Evolutionary conservation across 92 coral and sea anemone genomes (phyloP).

Genomic region (Palythoa caribaeorum): DNA sequence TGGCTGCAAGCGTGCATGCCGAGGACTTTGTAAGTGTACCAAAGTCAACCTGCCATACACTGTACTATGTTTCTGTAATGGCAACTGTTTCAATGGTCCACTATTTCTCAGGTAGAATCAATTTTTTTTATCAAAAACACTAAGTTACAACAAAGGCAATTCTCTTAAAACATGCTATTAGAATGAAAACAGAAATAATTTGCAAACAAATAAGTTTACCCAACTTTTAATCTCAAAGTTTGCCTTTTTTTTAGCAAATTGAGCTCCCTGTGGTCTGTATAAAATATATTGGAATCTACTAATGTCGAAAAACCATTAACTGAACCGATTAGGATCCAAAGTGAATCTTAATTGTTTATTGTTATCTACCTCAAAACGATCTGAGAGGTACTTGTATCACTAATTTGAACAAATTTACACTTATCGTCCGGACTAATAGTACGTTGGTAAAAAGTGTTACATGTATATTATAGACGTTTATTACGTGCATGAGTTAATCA

Average conservation of each 20-base stretch:
- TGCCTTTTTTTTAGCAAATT: too few species aligned
- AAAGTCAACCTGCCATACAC: conserved; percentile 67
- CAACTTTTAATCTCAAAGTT: too few species aligned
- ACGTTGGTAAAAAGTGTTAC: too few species aligned
- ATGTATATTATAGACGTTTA: too few species aligned
- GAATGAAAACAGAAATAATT: too few species aligned
- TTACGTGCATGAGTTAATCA: too few species aligned
- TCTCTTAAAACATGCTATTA: not conserved
- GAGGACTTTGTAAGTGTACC: conserved; percentile 63
- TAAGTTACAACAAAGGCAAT: too few species aligned
- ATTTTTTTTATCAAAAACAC: too few species aligned
- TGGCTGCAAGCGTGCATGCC: conserved; percentile 65
- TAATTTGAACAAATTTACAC: not conserved
- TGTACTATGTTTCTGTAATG: conserved; percentile 63
- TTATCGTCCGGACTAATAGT: not conserved
- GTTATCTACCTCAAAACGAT: not conserved
- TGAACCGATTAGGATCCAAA: not conserved
- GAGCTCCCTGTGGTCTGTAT: too few species aligned
- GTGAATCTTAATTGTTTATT: not conserved
- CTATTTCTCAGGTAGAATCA: not conserved
- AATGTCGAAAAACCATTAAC: not conserved
- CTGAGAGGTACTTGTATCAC: not conserved
- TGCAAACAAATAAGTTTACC: too few species aligned
- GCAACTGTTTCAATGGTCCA: too few species aligned
- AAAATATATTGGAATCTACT: not conserved